These are phyloP conservation scores for Gryon sp. DNA, from an alignment of 1,140 invertebrate genomes.

Conservation along the genomic window DNA sequence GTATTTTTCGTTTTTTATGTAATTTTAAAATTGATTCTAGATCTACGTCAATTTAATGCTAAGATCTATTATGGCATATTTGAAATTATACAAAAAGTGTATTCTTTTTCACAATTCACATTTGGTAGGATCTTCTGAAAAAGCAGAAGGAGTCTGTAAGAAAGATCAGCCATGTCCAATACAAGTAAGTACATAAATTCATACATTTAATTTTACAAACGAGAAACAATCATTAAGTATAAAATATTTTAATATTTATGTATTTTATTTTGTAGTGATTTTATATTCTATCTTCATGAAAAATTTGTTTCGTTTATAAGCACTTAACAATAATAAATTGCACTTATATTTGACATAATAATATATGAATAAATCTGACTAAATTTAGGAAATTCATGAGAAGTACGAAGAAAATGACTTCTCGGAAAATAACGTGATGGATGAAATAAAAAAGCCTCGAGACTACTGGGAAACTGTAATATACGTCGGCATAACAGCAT, in stretches of 20 bases:
- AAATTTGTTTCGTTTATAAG: background rate
- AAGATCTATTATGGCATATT: too few relatives aligned
- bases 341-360: too few relatives aligned
- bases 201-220: too few relatives aligned
- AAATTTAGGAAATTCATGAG: constrained; percentile 29
- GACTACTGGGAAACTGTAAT: constrained; percentile 73
- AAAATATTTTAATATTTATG: background rate
- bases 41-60: too few relatives aligned
- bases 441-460: constrained; percentile 47
- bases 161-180: constrained; percentile 53
- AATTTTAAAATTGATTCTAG: background rate
- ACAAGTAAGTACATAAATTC: constrained; percentile 44
- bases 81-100: too few relatives aligned
- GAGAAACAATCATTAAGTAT: too few relatives aligned
- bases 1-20: too few relatives aligned
- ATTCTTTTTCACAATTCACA: background rate
- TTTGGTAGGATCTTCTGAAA: background rate
- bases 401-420: constrained; percentile 48
- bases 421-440: constrained; percentile 59
- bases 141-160: constrained; percentile 52
- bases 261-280: too few relatives aligned
- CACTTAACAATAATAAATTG: too few relatives aligned
- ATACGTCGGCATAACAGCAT: constrained; percentile 82
- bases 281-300: too few relatives aligned
- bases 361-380: constrained; percentile 7